Evolutionary conservation across 1,140 invertebrate genomes (phyloP).

Genomic region (Drosophila novamexicana): DNA sequence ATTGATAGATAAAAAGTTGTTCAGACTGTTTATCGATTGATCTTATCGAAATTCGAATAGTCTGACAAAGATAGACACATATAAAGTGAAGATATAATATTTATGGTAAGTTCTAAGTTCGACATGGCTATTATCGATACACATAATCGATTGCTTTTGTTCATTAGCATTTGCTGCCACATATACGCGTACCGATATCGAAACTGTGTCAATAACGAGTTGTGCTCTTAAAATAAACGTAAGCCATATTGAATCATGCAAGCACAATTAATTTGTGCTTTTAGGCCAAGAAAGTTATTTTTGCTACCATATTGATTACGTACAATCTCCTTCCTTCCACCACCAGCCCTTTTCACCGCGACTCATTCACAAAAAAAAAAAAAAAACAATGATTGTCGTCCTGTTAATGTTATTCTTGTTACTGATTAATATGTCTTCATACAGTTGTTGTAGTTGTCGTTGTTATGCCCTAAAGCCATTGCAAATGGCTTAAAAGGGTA

Average conservation of each 20-base stretch:
- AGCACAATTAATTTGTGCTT: neutral
- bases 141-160: no score
- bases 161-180: no score
- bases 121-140: no score
- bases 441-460: slow-evolving; percentile 9
- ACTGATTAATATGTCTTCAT: neutral
- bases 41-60: no score
- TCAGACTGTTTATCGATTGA: no score
- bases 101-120: no score
- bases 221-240: neutral
- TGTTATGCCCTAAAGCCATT: neutral
- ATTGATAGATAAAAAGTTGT: no score
- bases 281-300: neutral
- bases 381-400: neutral
- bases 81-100: no score
- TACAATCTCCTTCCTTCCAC: neutral
- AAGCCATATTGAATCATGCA: neutral
- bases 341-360: no score
- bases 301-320: slow-evolving; percentile 1
- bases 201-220: neutral
- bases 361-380: neutral
- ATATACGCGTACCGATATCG: no score
- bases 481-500: no score
- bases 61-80: no score
- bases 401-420: neutral